Evolutionary conservation across 2,113 vertebrate species (phyloP).

Genomic region (Psittacus erithacus): DNA sequence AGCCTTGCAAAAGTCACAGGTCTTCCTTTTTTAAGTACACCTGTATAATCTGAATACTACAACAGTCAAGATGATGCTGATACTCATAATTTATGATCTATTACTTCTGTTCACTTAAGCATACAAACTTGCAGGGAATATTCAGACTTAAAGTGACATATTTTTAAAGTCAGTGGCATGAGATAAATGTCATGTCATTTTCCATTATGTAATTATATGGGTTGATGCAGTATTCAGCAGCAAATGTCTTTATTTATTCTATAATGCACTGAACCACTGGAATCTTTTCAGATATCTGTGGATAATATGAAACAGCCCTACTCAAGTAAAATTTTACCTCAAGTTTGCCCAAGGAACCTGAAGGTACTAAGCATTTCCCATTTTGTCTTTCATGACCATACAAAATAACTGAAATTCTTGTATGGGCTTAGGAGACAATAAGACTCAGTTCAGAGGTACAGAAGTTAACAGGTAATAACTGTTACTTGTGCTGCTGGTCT

Average conservation of each 20-base stretch:
- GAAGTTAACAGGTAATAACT: not conserved
- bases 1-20: not conserved
- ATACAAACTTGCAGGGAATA: not conserved
- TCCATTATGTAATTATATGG: not conserved
- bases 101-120: not conserved
- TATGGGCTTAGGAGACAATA: not conserved
- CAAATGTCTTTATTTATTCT: not conserved
- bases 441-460: not conserved
- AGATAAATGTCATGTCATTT: not conserved
- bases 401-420: not conserved
- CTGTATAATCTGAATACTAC: not conserved
- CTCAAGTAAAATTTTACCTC: not conserved
- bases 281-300: not conserved
- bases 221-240: not conserved
- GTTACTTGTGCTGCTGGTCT: constrained; percentile 19
- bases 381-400: not conserved
- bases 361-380: not conserved
- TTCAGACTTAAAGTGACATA: not conserved
- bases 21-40: not conserved
- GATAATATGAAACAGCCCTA: not conserved
- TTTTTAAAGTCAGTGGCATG: not conserved
- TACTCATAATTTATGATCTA: not conserved
- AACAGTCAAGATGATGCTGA: not conserved
- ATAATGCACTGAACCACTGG: not conserved
- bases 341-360: not conserved